These are phyloP conservation scores for Phasia obesa DNA, from an alignment of 2,888 invertebrate species.

Conservation along the genomic window DNA sequence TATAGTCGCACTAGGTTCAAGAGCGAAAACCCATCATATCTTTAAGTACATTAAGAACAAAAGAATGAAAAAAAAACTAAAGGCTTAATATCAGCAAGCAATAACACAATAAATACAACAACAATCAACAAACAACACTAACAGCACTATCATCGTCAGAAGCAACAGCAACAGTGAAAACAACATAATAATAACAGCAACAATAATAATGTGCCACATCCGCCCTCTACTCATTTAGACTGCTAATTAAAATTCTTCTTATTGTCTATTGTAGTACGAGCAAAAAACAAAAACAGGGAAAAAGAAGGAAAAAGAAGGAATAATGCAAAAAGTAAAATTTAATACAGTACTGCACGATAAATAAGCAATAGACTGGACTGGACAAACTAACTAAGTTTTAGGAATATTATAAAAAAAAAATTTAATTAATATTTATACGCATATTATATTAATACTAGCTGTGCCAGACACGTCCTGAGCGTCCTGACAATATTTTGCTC, in stretches of 20 bases:
- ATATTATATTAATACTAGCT: no score
- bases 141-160: slow-evolving; percentile 22
- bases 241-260: slow-evolving; percentile 68
- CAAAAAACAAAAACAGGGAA: not conserved
- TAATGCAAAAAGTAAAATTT: no score
- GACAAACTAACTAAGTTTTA: no score
- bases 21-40: slow-evolving; percentile 63
- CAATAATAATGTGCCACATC: slow-evolving; percentile 64
- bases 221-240: slow-evolving; percentile 64
- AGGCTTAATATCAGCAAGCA: slow-evolving; percentile 63
- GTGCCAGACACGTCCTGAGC: no score
- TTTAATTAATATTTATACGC: no score
- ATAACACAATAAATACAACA: slow-evolving; percentile 46
- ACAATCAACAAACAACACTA: slow-evolving; percentile 19
- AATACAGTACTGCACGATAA: not conserved
- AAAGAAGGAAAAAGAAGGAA: not conserved
- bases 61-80: slow-evolving; percentile 29
- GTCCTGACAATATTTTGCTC: no score
- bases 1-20: slow-evolving; percentile 56
- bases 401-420: no score
- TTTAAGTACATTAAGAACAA: slow-evolving; percentile 63
- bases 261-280: slow-evolving; percentile 39
- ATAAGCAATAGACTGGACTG: not conserved
- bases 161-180: slow-evolving; percentile 43
- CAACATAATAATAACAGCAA: slow-evolving; percentile 50